Base-by-base conservation (phyloP, 30 jellyfish, hydroid and myxozoan species). In the Aurelia aurita region DNA sequence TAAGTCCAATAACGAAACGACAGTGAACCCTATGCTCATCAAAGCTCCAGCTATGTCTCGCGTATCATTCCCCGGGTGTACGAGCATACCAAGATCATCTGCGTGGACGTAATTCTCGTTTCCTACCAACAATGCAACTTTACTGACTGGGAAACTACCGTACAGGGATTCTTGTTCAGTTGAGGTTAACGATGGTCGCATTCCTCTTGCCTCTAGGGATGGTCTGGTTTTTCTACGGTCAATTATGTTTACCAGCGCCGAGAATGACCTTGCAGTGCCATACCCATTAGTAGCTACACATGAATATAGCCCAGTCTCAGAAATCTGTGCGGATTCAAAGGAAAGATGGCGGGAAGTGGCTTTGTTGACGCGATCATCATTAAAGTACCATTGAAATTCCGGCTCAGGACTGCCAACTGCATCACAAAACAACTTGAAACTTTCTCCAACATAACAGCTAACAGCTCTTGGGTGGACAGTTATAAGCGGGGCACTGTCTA, bases 381-480 rank as follows among this genome's bases (percentile, higher is more conserved):
- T 53, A 13, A 61, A 59, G 61, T 59, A 81, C 98, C 98, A 92
- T 63, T 86, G 96, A 27, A 92, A 69, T 64, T 43, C 75, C 11
- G 98, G 98, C 5, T 77, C 90, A n/a, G 97, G 98, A 85, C 78
- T 87, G 34, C 98, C 98, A 51, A 89, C 91, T 5, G 98, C 98
- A 60, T 92, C 97, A 44, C 95, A 87, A 28, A 69, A 71, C 69
- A 92, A 72, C 72, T 54, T 57, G 19, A 80, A 23, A 20, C 72
- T 49, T 39, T 86, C 95, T 12, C 96, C 97, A 71, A 73, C 80
- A 51, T 35, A 22, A 34, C 87, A 86, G n/a, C 64, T 11, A 3
- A 46, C 63, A 2, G 96, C 57, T 32, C 97, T 63, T 6, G 98
- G 98, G 58, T 92, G 97, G 51, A 80, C 79, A 43, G 97, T 87